Base-by-base conservation (phyloP, 2,888 invertebrate species). In the Caenorhabditis sp. region DNA sequence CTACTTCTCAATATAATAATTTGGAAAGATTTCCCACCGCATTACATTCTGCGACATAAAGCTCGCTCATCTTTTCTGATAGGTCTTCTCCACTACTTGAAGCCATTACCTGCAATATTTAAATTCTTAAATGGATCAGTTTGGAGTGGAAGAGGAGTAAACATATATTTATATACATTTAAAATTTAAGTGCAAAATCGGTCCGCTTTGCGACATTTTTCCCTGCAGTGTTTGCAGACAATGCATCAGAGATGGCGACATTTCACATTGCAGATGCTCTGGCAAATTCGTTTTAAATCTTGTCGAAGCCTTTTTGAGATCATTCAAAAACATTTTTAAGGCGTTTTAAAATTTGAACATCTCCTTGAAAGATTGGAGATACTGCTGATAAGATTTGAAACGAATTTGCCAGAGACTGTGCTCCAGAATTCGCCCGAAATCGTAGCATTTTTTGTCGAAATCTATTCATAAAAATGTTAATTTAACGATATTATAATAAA, bases 21-120 rank as follows among this genome's bases (percentile, higher is more conserved):
- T 49, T 2, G 6, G 5, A 35, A 49, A 5, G 16, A 14, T 31
- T 16, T 22, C 49, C 8, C 28, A 76, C 76, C 68, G 76, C 69
- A n/a, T 49, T 49, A n/a, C 76, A 76, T 51, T 76, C 76, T 2
- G 76, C 69, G 1, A 76, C 51, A 26, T 76, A 76, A 24, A 76
- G 51, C 26, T 69, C 51, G 51, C 76, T 51, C 76, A 76, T 76
- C 28, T 69, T 76, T 22, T 47, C 26, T 12, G 47, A 58, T 4
- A 75, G 24, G 22, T 66, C 64, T 28, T 70, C 58, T 16, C 66
- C 66, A 28, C 7, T 16, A 2, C 61, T 22, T 22, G 16, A 7
- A 16, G 49, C 14, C 66, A 66, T 68, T 47, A 24, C 47, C 76
- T 68, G 35, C 10, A 59, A 68, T 38, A 38, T 38, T 38, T 12